Evolutionary conservation across 1,140 invertebrate species (phyloP).

Genomic region (Cataglyphis hispanica): DNA sequence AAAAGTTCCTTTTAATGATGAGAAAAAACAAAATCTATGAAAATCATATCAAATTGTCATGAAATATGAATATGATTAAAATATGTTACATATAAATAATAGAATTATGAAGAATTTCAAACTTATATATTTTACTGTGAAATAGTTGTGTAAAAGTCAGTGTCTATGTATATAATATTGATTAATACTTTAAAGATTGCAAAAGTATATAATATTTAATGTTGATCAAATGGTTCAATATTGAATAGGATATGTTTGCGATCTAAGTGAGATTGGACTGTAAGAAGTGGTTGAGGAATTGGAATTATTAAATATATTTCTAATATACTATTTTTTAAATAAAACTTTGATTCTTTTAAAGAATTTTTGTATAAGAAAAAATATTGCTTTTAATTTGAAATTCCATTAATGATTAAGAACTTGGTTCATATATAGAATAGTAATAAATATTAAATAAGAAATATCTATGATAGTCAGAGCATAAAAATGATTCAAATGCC

Average conservation of each 20-base stretch:
- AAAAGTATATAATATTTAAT: neutral
- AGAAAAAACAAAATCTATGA: neutral
- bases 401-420: slow-evolving; percentile 20
- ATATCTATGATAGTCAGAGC: slow-evolving; percentile 41
- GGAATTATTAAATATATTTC: slow-evolving; percentile 36
- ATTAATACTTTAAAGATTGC: slow-evolving; percentile 11
- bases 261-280: neutral
- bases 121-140: slow-evolving; percentile 19
- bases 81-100: slow-evolving; percentile 1
- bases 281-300: slow-evolving; percentile 12
- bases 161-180: slow-evolving; percentile 8
- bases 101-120: slow-evolving; percentile 24
- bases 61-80: slow-evolving; percentile 6
- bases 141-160: slow-evolving; percentile 5
- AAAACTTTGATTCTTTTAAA: slow-evolving; percentile 42
- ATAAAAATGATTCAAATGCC: slow-evolving; percentile 54
- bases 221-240: neutral
- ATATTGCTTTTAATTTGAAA: slow-evolving; percentile 43
- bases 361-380: slow-evolving; percentile 57
- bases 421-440: slow-evolving; percentile 7
- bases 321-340: slow-evolving; percentile 29
- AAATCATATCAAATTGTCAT: neutral
- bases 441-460: slow-evolving; percentile 64
- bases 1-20: neutral
- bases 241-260: neutral